These are phyloP conservation scores for Hephaestus fuliginosus DNA, from an alignment of 2,797 vertebrate genomes.

Conservation along the genomic window DNA sequence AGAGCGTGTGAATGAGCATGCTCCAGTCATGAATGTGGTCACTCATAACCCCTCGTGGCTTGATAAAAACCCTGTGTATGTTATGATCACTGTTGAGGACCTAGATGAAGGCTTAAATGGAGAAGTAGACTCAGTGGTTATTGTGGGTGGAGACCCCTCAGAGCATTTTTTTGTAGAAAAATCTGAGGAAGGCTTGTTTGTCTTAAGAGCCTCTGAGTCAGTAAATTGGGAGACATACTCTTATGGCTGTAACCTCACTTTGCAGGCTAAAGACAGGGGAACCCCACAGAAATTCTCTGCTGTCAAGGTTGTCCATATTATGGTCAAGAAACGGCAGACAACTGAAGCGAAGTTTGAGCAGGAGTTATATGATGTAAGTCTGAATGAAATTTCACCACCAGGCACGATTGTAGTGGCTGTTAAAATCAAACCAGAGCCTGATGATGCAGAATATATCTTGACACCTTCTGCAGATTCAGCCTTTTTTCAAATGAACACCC, in stretches of 20 bases:
- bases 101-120: slow-evolving; percentile 93
- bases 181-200: slow-evolving; percentile 88
- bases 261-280: slow-evolving; percentile 95
- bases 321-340: slow-evolving; percentile 81
- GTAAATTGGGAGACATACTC: slow-evolving; percentile 90
- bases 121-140: slow-evolving; percentile 92
- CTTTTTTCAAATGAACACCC: slow-evolving; percentile 92
- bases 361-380: slow-evolving; percentile 88
- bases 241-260: slow-evolving; percentile 91
- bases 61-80: slow-evolving; percentile 90
- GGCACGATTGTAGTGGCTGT: slow-evolving; percentile 89
- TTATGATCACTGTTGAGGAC: slow-evolving; percentile 91
- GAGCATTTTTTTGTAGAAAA: slow-evolving; percentile 90
- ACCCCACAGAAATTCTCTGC: slow-evolving; percentile 92
- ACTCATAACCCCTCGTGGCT: slow-evolving; percentile 86
- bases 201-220: slow-evolving; percentile 88
- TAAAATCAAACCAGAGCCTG: slow-evolving; percentile 89
- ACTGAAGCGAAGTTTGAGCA: slow-evolving; percentile 88
- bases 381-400: slow-evolving; percentile 96
- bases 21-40: slow-evolving; percentile 89
- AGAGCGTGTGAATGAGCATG: slow-evolving; percentile 93
- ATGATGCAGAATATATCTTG: slow-evolving; percentile 91
- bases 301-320: slow-evolving; percentile 86
- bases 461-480: slow-evolving; percentile 87
- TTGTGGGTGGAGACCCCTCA: slow-evolving; percentile 91